phyloP scores from a whole-genome alignment of 2,797 vertebrate genomes.

The Acestrorhynchus altus region DNA sequence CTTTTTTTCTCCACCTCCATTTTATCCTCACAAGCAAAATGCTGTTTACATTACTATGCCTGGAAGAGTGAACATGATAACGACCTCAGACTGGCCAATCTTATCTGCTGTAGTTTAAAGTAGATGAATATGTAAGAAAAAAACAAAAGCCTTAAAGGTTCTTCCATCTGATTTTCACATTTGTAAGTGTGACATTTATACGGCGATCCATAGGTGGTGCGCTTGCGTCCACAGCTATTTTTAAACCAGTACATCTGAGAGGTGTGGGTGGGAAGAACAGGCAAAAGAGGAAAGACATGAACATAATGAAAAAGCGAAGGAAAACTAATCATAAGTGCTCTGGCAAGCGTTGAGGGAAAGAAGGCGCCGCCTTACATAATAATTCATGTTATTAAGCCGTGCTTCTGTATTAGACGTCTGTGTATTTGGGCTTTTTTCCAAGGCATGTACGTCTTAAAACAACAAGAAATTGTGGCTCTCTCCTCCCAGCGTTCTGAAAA shows the following conservation, averaged over 20 bases:
- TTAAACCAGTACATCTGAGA: constrained; percentile 38
- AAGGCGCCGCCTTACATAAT: constrained; percentile 52
- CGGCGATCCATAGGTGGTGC: constrained; percentile 22
- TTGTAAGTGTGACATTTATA: constrained; percentile 35
- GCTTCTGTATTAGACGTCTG: constrained; percentile 48
- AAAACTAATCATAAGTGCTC: constrained; percentile 20
- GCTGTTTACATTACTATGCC: too few relatives aligned
- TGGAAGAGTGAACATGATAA: too few relatives aligned
- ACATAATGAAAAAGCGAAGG: constrained; percentile 26
- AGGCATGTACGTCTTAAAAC: constrained; percentile 58
- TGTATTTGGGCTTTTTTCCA: constrained; percentile 55
- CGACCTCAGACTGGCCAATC: too few relatives aligned
- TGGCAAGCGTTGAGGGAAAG: constrained; percentile 1
- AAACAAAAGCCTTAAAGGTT: background rate
- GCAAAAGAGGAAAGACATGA: background rate
- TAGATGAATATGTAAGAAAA: too few relatives aligned
- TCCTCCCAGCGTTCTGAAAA: constrained; percentile 58
- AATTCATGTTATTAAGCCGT: constrained; percentile 58
- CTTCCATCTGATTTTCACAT: background rate
- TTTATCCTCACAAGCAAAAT: too few relatives aligned
- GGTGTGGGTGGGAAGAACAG: constrained; percentile 30
- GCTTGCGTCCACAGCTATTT: constrained; percentile 36
- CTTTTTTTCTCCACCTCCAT: too few relatives aligned
- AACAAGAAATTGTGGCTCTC: constrained; percentile 64
- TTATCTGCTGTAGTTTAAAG: too few relatives aligned